Conservation (phyloP, 2,888 invertebrate genomes). For the Opisthograptis luteolata region DNA sequence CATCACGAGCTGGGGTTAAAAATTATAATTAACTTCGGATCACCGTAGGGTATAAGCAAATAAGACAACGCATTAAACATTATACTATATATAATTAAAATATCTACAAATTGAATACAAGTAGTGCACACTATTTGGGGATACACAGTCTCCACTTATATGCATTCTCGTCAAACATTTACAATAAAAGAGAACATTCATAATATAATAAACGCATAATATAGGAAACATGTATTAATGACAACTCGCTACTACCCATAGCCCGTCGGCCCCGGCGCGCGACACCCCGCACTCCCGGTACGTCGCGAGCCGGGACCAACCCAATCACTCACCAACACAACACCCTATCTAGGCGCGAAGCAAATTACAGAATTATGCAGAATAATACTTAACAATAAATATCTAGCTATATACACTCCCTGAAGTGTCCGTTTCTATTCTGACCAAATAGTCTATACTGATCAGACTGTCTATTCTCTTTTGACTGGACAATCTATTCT, state of each 20-base stretch:
- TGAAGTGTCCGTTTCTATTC: constrained; percentile 17
- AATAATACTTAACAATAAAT: constrained; percentile 75
- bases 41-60: constrained; percentile 75
- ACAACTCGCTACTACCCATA: constrained; percentile 64
- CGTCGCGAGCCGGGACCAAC: constrained; percentile 17
- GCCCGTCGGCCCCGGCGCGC: constrained; percentile 37
- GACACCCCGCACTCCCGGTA: not conserved
- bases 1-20: constrained; percentile 67
- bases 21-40: constrained; percentile 77
- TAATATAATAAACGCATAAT: constrained; percentile 82
- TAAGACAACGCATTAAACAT: constrained; percentile 80
- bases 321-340: constrained; percentile 39
- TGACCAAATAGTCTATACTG: no score
- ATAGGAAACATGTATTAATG: constrained; percentile 80
- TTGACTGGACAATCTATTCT: no score
- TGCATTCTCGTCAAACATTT: constrained; percentile 73
- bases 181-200: constrained; percentile 82
- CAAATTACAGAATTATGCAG: constrained; percentile 74
- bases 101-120: constrained; percentile 83
- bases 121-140: constrained; percentile 76
- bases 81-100: constrained; percentile 84
- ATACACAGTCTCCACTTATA: constrained; percentile 64
- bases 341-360: constrained; percentile 63
- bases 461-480: no score
- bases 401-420: constrained; percentile 75